Conservation (phyloP, 2,888 invertebrate species). For the Neria commutata region DNA sequence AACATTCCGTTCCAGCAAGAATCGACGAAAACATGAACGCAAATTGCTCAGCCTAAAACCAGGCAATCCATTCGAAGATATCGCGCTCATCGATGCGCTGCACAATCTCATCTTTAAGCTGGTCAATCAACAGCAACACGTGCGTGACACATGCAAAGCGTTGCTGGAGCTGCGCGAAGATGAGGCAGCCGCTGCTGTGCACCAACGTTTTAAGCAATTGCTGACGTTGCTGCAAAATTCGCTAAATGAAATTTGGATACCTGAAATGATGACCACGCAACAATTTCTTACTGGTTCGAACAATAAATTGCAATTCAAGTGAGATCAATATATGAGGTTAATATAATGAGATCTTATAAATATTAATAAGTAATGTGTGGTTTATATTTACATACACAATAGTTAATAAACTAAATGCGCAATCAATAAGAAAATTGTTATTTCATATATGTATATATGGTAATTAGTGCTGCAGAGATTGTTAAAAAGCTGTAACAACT, state of each 20-base stretch:
- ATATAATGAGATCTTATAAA: too few species aligned
- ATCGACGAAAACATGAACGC: constrained; percentile 81
- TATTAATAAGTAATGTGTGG: too few species aligned
- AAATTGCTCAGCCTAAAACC: constrained; percentile 85
- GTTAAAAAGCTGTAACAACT: too few species aligned
- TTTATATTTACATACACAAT: too few species aligned
- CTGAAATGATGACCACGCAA: constrained; percentile 51
- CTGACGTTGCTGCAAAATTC: constrained; percentile 46
- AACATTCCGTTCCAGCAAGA: constrained; percentile 77
- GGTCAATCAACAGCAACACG: constrained; percentile 66
- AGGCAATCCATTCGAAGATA: constrained; percentile 88
- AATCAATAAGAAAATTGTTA: too few species aligned
- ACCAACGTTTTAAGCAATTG: constrained; percentile 57
- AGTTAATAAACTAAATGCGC: too few species aligned
- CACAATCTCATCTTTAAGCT: constrained; percentile 69
- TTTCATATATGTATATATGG: too few species aligned
- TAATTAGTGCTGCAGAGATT: too few species aligned
- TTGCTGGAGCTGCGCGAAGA: constrained; percentile 61
- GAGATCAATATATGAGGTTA: too few species aligned
- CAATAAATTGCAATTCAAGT: too few species aligned
- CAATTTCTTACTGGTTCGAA: constrained; percentile 53
- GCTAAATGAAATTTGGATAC: constrained; percentile 58
- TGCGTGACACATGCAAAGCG: constrained; percentile 65
- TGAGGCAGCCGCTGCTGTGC: constrained; percentile 62
- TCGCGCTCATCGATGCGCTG: constrained; percentile 76